Evolutionary conservation across 2,113 vertebrate species (phyloP), one percentile per base, ranked within the genome.

Genomic region (Nothobranchius furzeri): DNA sequence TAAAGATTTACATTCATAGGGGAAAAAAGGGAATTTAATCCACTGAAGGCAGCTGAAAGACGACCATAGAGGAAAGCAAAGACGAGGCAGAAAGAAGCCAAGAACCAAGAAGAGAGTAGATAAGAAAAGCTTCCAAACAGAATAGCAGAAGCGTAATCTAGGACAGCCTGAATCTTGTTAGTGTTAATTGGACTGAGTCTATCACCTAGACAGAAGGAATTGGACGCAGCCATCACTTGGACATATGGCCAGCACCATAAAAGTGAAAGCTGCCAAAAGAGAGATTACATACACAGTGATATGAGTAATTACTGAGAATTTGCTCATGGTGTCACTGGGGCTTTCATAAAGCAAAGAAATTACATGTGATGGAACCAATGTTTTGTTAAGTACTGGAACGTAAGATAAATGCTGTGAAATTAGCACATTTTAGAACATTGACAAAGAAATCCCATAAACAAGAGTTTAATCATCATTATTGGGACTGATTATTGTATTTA

Each of bases 141-240:
- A 73, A 70, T 30, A 62, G 40, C 3, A 0, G 40, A 60, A 36
- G 20, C 14, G 46, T 20, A 42, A 17, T 45, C 48, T 25, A 43
- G 12, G 15, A 56, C 55, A 49, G 45, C 42, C 14, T 37, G 68
- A 70, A 73, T 73, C 63, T 83, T 60, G 66, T 82, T 80, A 72
- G 73, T 75, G 70, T 75, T 89, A 87, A 89, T 87, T 85, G 86
- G 86, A 73, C 65, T 37, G 73, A 81, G 87, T 87, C 83, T 87
- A 55, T 82, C 86, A 83, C 85, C 84, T 73, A 70, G 71, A 82
- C 83, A 84, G 81, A 85, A 78, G 86, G 79, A 59, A 70, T 64
- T 80, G 86, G 84, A 72, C 64, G 3, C 67, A 59, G 56, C 70
- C 65, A 36, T 67, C 6, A 30, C 73, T 37, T 71, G 70, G 86